phyloP scores from a whole-genome alignment of 1,140 invertebrate species.

The Hylaeus volcanicus region DNA sequence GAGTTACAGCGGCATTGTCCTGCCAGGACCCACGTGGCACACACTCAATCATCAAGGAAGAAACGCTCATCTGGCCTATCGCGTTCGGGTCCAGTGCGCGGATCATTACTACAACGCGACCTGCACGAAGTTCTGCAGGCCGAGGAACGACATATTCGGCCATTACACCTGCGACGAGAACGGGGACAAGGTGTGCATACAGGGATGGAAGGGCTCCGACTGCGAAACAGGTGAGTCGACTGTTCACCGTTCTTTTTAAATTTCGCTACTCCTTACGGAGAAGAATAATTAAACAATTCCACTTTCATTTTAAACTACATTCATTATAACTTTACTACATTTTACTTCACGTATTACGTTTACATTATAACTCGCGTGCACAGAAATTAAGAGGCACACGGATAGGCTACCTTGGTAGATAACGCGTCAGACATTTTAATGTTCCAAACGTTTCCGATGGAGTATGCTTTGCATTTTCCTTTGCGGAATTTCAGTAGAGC shows the following conservation, averaged over 20 bases:
- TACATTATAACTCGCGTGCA: too few species aligned
- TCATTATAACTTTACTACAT: too few species aligned
- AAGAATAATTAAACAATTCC: too few species aligned
- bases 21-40: constrained; percentile 94
- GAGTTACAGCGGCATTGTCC: constrained; percentile 93
- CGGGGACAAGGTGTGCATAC: constrained; percentile 94
- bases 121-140: constrained; percentile 95
- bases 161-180: constrained; percentile 94
- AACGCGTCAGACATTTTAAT: too few species aligned
- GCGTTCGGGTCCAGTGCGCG: constrained; percentile 94
- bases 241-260: not conserved
- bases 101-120: constrained; percentile 96
- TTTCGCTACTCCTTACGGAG: too few species aligned
- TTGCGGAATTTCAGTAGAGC: too few species aligned
- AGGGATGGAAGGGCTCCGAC: constrained; percentile 95
- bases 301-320: too few species aligned
- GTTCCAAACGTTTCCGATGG: too few species aligned
- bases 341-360: too few species aligned
- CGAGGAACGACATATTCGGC: constrained; percentile 95
- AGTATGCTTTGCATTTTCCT: not conserved
- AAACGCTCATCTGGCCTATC: constrained; percentile 89
- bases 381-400: too few species aligned
- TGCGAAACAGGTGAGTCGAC: constrained; percentile 91
- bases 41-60: constrained; percentile 90
- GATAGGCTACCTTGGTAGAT: too few species aligned